Base-by-base conservation (phyloP, 2,797 vertebrate species). In the Oreochromis mossambicus region DNA sequence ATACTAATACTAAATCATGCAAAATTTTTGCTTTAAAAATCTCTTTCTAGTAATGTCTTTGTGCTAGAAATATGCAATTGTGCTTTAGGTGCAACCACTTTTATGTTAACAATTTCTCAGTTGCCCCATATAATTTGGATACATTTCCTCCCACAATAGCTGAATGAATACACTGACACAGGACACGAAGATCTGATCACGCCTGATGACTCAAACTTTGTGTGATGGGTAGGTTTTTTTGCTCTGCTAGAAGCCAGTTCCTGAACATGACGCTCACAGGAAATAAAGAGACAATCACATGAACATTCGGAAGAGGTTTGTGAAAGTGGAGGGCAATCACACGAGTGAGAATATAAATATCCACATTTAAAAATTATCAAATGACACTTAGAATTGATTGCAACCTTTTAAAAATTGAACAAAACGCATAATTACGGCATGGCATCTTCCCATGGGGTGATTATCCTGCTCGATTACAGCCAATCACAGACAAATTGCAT, bases 401-500 rank as follows among this genome's bases (percentile, higher is more conserved):
- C 82, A 91, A 94, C 88, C 89, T 93, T 95, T 94, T 77, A 83
- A 58, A 86, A 91, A 85, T 51, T n/a, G 58, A 50, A 88, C 73
- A 91, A 89, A 91, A 80, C 85, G 84, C 81, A 80, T 90, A 93
- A 95, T 95, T 90, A 82, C 48, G 17, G 52, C 83, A 50, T 84
- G 78, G 81, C 90, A 73, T 89, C 83, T 52, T 83, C 86, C 79
- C 80, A 34, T 6, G 19, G 43, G 73, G 26, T 86, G 80, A 92
- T 93, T 91, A 92, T 88, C 76, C 75, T 36, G 88, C 92, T 87
- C 82, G 36, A 94, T 94, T 94, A 91, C 85, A 94, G 91, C 90
- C 91, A 95, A 94, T 95, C 93, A 94, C 78, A 68, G 56, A 82
- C 80, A 88, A 82, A 91, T 85, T 90, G 88, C 92, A 88, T 91